phyloP scores from a whole-genome alignment of 2,113 vertebrate genomes.

The Nansenia antarctica region DNA sequence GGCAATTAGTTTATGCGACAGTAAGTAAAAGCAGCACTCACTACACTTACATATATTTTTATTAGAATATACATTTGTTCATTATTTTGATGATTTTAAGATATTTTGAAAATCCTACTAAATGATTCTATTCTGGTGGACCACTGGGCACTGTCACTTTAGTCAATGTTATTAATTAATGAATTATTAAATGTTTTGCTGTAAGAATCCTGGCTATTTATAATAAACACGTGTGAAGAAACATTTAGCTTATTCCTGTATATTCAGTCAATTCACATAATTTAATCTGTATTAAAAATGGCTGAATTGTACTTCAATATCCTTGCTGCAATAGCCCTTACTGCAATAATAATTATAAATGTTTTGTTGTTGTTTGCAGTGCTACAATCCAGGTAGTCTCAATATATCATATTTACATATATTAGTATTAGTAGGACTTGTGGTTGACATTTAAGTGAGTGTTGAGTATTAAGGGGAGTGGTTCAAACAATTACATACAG shows the following conservation, averaged over 20 bases:
- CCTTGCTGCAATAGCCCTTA: no score
- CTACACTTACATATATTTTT: neutral
- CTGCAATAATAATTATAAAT: no score
- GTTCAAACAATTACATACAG: neutral
- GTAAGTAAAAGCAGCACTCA: neutral
- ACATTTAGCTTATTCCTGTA: neutral
- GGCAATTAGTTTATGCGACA: neutral
- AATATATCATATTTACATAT: no score
- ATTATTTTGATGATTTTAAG: neutral
- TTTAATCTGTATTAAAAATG: neutral
- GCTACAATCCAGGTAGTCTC: no score
- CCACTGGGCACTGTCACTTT: neutral
- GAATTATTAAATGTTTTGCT: neutral
- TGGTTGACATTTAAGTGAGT: no score
- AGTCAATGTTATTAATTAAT: neutral
- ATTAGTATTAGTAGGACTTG: no score
- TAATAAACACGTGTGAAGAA: neutral
- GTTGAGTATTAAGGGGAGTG: neutral
- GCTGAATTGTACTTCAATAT: neutral
- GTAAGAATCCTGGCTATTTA: slow-evolving; percentile 1
- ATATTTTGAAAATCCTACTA: neutral
- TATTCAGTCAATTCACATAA: neutral
- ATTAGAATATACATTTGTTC: neutral
- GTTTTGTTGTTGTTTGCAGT: no score
- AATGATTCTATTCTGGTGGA: neutral